Base-by-base conservation (phyloP, 2,888 invertebrate species). In the Caenorhabditis angaria region DNA sequence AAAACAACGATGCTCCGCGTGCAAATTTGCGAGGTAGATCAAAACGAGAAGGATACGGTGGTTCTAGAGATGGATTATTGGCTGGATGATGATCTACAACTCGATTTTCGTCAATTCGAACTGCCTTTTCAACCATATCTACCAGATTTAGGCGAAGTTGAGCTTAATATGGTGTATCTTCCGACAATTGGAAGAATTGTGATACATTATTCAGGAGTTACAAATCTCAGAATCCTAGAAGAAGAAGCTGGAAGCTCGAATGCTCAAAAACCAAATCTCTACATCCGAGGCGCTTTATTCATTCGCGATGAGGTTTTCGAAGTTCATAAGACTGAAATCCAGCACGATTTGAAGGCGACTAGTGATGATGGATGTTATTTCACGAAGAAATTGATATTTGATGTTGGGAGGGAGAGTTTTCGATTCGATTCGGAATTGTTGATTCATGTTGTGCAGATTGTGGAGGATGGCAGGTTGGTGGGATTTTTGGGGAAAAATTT, bases 101-200 rank as follows among this genome's bases (percentile, higher is more conserved):
- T 62, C 18, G 61, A 61, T 24, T 79, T 79, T 60, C 67, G 65
- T 8, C 67, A 79, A 24, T 73, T 75, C 27, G 70, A 74, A 20
- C 14, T 79, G 2, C 73, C 79, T 0, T 67, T 75, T 27, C 72
- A 65, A 20, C 59, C 70, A 10, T 68, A 55, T 35, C 61, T 55
- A 22, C 79, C 79, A 65, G 78, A 78, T 63, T 28, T 78, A 1
- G 78, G 78, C 14, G 78, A 78, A 61, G 55, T 78, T 25, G 78
- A 78, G 32, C 35, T 76, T 5, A 70, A 73, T 27, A 66, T 76
- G 53, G 35, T 64, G 22, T 78, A 78, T 59, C 71, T 76, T 6
- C 78, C 78, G 12, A 69, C 69, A 18, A 57, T 69, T 1, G 62
- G 74, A 58, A 47, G 78, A 25, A 48, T 78, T 3, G 62, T 70